Evolutionary conservation across 1,140 invertebrate genomes (phyloP).

Genomic region (Fopius arisanus): DNA sequence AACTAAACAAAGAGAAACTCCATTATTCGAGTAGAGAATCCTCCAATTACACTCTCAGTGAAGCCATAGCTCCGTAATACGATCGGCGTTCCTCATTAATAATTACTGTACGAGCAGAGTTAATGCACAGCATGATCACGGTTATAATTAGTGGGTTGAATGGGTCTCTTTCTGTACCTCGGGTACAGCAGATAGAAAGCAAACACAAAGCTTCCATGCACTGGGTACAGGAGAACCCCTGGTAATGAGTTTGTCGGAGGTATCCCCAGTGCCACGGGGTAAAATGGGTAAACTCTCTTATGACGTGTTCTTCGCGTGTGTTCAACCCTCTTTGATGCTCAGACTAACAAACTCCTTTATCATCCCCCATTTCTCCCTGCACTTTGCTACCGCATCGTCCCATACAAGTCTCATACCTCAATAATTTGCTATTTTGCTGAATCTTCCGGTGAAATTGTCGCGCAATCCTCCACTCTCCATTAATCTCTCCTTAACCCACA

Average conservation of each 20-base stretch:
- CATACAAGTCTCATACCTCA: neutral
- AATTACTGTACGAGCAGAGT: constrained; percentile 49
- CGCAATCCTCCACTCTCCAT: no score
- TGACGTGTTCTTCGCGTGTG: neutral
- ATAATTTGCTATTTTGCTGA: neutral
- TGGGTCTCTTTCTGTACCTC: constrained; percentile 1
- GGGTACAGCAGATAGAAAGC: neutral
- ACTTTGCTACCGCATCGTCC: neutral
- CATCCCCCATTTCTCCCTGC: neutral
- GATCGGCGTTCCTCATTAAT: constrained; percentile 50
- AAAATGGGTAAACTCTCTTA: constrained; percentile 22
- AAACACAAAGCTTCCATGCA: neutral
- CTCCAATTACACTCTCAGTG: neutral
- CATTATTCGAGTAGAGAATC: neutral
- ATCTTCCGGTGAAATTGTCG: neutral
- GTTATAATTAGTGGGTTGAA: constrained; percentile 47
- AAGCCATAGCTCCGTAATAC: constrained; percentile 37
- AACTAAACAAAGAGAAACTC: neutral
- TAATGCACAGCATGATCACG: constrained; percentile 45
- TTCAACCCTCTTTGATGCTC: neutral
- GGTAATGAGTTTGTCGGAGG: constrained; percentile 42
- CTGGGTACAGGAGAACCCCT: neutral
- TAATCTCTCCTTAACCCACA: no score
- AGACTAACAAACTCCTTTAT: neutral
- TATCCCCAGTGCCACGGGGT: neutral